These are phyloP conservation scores for Luscinia megarhynchos DNA, from an alignment of 2,797 vertebrate species.

Conservation along the genomic window DNA sequence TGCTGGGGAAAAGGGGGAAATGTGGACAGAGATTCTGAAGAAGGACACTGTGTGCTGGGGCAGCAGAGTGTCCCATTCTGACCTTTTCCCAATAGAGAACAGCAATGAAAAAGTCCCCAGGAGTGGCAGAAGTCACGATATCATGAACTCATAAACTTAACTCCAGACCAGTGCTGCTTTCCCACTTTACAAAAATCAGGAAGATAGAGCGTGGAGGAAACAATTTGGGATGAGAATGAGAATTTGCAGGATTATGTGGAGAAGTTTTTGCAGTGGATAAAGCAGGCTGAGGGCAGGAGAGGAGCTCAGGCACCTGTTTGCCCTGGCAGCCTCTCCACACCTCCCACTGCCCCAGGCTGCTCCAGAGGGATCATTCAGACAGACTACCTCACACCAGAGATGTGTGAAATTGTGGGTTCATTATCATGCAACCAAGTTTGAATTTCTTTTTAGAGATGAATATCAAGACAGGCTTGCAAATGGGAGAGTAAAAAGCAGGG, in stretches of 20 bases:
- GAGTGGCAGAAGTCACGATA: rapidly evolving
- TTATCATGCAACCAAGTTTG: too few species aligned
- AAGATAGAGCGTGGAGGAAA: rapidly evolving
- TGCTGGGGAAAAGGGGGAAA: not conserved
- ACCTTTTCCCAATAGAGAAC: not conserved
- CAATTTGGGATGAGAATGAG: not conserved
- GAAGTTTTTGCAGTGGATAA: not conserved
- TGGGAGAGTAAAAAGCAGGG: not conserved
- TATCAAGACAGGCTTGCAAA: too few species aligned
- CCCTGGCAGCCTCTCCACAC: not conserved
- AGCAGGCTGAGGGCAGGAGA: rapidly evolving
- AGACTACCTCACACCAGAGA: too few species aligned
- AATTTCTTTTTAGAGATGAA: not conserved
- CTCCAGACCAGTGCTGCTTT: not conserved
- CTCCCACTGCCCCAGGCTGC: rapidly evolving
- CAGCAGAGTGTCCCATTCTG: not conserved
- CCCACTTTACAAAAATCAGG: not conserved
- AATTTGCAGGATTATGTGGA: rapidly evolving
- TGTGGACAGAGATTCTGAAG: not conserved
- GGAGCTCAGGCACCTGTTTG: not conserved
- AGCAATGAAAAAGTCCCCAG: not conserved
- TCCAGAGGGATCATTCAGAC: not conserved
- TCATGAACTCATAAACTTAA: not conserved
- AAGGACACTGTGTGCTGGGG: not conserved
- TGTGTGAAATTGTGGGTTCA: not conserved